These are phyloP conservation scores for Turritopsis dohrnii DNA, from an alignment of 30 jellyfish, hydroid and myxozoan species.

Conservation along the genomic window DNA sequence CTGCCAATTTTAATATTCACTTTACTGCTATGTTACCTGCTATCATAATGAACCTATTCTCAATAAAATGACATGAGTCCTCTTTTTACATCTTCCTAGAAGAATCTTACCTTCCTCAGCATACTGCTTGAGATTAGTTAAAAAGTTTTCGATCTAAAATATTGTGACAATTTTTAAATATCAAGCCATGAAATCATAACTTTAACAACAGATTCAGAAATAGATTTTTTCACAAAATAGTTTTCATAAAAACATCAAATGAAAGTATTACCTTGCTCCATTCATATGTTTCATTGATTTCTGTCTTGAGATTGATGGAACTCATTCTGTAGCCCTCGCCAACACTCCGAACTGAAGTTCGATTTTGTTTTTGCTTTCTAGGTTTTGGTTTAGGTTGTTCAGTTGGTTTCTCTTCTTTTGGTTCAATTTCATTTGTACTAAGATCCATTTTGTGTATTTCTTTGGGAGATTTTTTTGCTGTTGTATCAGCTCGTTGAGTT, in stretches of 20 bases:
- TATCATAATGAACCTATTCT: background rate
- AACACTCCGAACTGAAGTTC: constrained; percentile 20
- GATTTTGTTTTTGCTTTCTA: constrained; percentile 20
- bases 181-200: too few relatives aligned
- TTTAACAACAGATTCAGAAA: too few relatives aligned
- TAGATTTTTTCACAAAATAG: too few relatives aligned
- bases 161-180: background rate
- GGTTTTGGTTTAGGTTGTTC: constrained; percentile 22
- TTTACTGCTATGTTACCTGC: too few relatives aligned
- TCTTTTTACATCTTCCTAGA: too few relatives aligned
- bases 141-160: constrained; percentile 69
- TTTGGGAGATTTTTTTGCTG: background rate
- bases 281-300: constrained; percentile 79
- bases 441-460: background rate
- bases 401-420: background rate
- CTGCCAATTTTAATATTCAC: too few relatives aligned
- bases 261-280: constrained; percentile 96
- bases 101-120: constrained; percentile 18
- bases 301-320: constrained; percentile 18
- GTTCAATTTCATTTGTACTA: background rate
- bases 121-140: constrained; percentile 57
- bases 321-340: constrained; percentile 32
- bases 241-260: too few relatives aligned
- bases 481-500: background rate
- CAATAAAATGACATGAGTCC: background rate